A percentile compares a stretch with the other conserved stretches of the same genome.
Conservation (phyloP, 2,888 invertebrate species). For the Amiota mariae region DNA sequence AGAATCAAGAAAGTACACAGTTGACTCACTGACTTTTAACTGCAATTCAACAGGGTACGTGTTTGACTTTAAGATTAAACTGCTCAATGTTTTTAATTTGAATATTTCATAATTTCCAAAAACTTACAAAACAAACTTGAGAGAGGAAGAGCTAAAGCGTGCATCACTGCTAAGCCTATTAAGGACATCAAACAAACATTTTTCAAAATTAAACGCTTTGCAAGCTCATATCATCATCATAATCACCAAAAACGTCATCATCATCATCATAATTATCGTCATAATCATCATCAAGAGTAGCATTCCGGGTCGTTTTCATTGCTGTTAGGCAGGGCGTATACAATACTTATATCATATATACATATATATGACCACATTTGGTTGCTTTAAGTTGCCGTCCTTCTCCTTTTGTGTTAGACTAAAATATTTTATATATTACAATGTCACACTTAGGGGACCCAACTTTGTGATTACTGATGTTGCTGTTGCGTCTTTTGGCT, state of each 20-base stretch:
- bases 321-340: too few relatives aligned
- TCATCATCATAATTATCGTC: neutral
- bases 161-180: slow-evolving; percentile 60
- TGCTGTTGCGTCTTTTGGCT: too few relatives aligned
- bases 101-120: slow-evolving; percentile 56
- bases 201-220: slow-evolving; percentile 67
- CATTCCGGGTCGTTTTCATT: too few relatives aligned
- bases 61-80: slow-evolving; percentile 7
- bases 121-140: neutral
- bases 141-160: neutral
- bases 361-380: neutral
- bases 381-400: neutral
- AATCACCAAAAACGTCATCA: neutral
- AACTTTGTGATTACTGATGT: slow-evolving; percentile 33
- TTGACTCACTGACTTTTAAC: neutral
- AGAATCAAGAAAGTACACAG: too few relatives aligned
- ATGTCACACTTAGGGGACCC: slow-evolving; percentile 64
- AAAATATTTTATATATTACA: slow-evolving; percentile 64
- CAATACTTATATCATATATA: too few relatives aligned
- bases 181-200: slow-evolving; percentile 67
- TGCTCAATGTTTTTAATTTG: slow-evolving; percentile 36
- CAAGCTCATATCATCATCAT: slow-evolving; percentile 45
- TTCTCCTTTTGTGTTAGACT: slow-evolving; percentile 57
- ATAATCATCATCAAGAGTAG: too few relatives aligned
- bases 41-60: neutral